Evolutionary conservation across 1,140 invertebrate genomes (phyloP), one percentile per base, ranked within the genome.

Genomic region (Nephotettix cincticeps): DNA sequence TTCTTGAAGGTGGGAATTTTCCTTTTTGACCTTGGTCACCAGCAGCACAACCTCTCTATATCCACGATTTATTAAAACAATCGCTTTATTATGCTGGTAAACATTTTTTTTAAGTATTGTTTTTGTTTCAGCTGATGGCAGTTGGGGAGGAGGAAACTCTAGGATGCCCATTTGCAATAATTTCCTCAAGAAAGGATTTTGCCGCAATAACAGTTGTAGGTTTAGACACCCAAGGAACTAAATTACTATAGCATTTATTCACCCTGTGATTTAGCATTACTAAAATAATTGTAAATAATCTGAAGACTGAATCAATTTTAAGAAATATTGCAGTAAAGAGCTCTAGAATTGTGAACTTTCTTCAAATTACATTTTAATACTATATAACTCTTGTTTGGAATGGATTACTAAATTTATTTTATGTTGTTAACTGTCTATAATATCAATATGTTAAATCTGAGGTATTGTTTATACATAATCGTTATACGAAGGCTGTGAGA

Each of bases 131-230:
- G 54, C 67, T 28, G 45, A 58, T 36, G 21, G 29, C 43, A 58
- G 36, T n/a, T 54, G 67, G 64, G 40, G 40, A 9, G n/a, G 40
- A 13, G 64, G 64, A n/a, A 61, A 61, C 17, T 27, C 19, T 23
- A n/a, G 56, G 4, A 45, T 23, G n/a, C 23, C 58, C 3, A 72
- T 69, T 14, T 72, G 73, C 45, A 70, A 72, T n/a, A 68, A 47
- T 67, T 66, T 69, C 70, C 19, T 69, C 4, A 74, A 69, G 29
- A 69, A 68, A 47, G 73, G 73, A 13, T 63, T 68, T 43, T 74
- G 73, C 32, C 63, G 68, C 14, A 58, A 61, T n/a, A 70, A 58
- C 29, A 72, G 65, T 21, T 74, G 73, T 51, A 40, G 47, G 11
- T 74, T 70, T 54, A 56, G 64, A 54, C 73, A 74, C 67, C 67